Evolutionary conservation across 1,140 invertebrate species (phyloP).

Genomic region (Diabrotica virgifera): DNA sequence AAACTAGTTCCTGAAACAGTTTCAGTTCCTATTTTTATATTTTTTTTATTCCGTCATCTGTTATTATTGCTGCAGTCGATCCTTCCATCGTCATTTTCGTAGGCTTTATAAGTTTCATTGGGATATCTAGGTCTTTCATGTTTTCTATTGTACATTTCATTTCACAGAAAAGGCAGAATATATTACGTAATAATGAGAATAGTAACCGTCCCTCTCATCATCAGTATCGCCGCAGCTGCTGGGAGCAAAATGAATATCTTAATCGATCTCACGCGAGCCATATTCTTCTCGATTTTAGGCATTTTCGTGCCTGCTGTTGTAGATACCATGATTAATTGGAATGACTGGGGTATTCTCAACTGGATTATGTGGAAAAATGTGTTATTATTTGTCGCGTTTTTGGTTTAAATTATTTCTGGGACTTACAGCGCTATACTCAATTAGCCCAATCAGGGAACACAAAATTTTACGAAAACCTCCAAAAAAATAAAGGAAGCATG

Average conservation of each 20-base stretch:
- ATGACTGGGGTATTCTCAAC: conserved; percentile 55
- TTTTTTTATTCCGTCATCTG: too few relatives aligned
- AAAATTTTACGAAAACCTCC: too few relatives aligned
- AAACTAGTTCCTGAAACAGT: too few relatives aligned
- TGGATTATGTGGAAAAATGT: conserved; percentile 68
- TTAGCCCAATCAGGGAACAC: too few relatives aligned
- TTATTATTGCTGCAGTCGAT: too few relatives aligned
- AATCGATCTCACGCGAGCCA: conserved; percentile 83
- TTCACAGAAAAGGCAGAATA: conserved; percentile 55
- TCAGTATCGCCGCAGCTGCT: conserved; percentile 69
- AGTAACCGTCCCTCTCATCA: conserved; percentile 51
- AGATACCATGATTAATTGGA: conserved; percentile 70
- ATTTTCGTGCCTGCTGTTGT: conserved; percentile 81
- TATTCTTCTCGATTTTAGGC: conserved; percentile 84
- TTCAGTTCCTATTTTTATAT: too few relatives aligned
- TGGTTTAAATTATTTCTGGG: not conserved
- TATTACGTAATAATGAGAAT: conserved; percentile 66
- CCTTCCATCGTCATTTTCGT: too few relatives aligned
- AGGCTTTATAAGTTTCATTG: too few relatives aligned
- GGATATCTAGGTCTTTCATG: too few relatives aligned
- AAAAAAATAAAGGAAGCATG: too few relatives aligned
- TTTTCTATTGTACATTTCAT: conserved; percentile 50
- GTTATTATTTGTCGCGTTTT: conserved; percentile 29
- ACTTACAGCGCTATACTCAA: not conserved
- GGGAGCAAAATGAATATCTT: conserved; percentile 75